phyloP scores from a whole-genome alignment of 2,797 vertebrate genomes.

The Lagothrix lagotricha region DNA sequence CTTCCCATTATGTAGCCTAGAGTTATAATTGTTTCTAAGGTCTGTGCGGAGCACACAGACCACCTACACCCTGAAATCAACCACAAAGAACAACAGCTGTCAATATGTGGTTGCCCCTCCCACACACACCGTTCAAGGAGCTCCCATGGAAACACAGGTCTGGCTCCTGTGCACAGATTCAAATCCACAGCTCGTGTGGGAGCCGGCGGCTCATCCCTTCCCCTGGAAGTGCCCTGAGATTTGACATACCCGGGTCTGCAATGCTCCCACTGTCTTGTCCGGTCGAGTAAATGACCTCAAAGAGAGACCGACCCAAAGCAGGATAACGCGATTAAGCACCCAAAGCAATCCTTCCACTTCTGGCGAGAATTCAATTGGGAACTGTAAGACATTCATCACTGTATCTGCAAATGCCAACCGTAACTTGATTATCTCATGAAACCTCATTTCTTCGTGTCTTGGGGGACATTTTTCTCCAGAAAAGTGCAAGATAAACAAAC shows the following conservation, averaged over 20 bases:
- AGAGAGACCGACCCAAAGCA: background rate
- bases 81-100: background rate
- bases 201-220: fast-evolving
- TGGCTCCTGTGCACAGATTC: background rate
- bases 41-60: background rate
- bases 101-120: background rate
- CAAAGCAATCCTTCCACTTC: background rate
- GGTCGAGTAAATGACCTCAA: fast-evolving
- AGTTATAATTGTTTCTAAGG: too few species aligned
- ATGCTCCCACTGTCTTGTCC: fast-evolving
- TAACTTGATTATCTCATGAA: background rate
- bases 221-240: background rate
- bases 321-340: background rate
- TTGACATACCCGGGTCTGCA: too few species aligned
- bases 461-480: background rate
- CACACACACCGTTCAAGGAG: background rate
- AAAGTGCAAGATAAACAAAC: background rate
- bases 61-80: background rate
- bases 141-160: background rate
- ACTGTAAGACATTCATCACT: background rate
- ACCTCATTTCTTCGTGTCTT: background rate
- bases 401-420: background rate
- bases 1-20: background rate
- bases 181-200: background rate
- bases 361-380: background rate